A percentile compares a stretch with the other conserved stretches of the same genome.
Evolutionary conservation across 2,113 vertebrate species (phyloP).

Genomic region (Gobius niger): DNA sequence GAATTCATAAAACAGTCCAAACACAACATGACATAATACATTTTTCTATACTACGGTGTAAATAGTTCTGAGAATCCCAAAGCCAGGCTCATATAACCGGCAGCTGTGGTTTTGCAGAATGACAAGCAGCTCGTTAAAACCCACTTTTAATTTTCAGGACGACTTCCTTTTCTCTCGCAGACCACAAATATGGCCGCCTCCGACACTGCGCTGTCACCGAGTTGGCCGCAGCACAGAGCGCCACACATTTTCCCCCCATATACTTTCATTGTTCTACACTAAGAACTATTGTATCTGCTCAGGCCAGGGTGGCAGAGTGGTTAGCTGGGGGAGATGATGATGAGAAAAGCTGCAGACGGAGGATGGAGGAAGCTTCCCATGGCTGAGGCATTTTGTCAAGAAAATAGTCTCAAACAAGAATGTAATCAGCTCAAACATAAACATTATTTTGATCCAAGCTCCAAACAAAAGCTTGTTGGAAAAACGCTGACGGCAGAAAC

Average conservation of each 20-base stretch:
- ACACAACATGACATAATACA: too few species aligned
- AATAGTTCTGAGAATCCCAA: too few species aligned
- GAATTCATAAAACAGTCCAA: too few species aligned
- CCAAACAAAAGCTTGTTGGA: slow-evolving; percentile 20
- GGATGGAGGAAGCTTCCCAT: background rate
- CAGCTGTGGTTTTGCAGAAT: slow-evolving; percentile 2
- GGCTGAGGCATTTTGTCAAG: slow-evolving; percentile 1
- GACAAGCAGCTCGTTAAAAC: slow-evolving; percentile 16
- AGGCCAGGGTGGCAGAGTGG: too few species aligned
- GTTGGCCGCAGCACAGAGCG: background rate
- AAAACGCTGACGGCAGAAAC: slow-evolving; percentile 14
- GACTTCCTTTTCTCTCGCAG: slow-evolving; percentile 33
- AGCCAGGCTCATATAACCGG: background rate
- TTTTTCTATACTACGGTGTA: too few species aligned
- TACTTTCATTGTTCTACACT: background rate
- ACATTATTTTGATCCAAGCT: slow-evolving; percentile 3
- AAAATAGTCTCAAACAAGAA: slow-evolving; percentile 33
- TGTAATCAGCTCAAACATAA: slow-evolving; percentile 35
- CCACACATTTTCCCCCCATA: background rate
- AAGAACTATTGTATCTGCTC: too few species aligned
- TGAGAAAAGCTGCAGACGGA: background rate
- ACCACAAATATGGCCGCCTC: slow-evolving; percentile 44
- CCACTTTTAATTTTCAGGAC: slow-evolving; percentile 32
- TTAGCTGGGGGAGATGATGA: too few species aligned
- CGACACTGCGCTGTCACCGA: background rate